Percentiles rank a stretch among this genome's conserved stretches.
These are phyloP conservation scores for Pinna nobilis DNA, from an alignment of 1,140 invertebrate species.

Conservation along the genomic window DNA sequence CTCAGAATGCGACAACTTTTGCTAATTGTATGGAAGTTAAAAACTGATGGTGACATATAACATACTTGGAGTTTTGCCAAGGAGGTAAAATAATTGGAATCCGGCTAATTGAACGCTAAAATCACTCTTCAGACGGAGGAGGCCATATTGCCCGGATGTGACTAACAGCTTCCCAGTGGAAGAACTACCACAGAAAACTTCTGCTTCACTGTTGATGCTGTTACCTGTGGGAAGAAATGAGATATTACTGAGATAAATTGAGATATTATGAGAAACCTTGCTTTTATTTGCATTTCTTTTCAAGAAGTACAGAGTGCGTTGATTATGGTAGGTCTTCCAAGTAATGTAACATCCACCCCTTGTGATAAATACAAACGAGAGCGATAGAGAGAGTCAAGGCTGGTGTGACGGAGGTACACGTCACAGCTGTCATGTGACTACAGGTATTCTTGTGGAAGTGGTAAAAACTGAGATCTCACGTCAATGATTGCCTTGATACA, in stretches of 20 bases:
- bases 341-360: background rate
- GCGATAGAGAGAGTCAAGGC: too few species aligned
- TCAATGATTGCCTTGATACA: too few species aligned
- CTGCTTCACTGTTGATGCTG: background rate
- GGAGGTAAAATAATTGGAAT: conserved; percentile 27
- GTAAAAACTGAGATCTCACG: too few species aligned
- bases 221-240: background rate
- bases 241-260: background rate
- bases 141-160: conserved; percentile 8
- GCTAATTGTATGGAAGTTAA: too few species aligned
- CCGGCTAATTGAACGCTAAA: conserved; percentile 33
- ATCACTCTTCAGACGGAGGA: conserved; percentile 25
- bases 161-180: conserved; percentile 18
- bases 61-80: conserved; percentile 8
- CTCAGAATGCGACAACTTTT: too few species aligned
- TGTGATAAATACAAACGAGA: too few species aligned
- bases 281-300: background rate
- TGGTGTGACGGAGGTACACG: too few species aligned
- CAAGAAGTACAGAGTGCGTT: background rate
- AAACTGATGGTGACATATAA: background rate
- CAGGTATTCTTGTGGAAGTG: too few species aligned
- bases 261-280: background rate
- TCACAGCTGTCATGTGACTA: too few species aligned
- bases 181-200: conserved; percentile 3
- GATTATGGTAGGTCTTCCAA: background rate